Conservation (phyloP, 2,113 vertebrate species). For the Notiomystis cincta region DNA sequence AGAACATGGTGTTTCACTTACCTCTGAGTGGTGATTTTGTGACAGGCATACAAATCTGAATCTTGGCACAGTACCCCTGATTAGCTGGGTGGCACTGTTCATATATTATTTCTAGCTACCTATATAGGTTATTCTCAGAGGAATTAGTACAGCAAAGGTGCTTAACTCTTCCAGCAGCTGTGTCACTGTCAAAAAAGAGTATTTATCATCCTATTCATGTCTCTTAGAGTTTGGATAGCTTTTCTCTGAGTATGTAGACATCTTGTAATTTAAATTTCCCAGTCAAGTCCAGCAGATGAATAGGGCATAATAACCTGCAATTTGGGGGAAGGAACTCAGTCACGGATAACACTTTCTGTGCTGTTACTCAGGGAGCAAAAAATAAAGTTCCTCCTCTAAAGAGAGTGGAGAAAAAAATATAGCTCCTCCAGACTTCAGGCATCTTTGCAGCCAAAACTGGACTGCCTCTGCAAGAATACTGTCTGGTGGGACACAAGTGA, state of each 20-base stretch:
- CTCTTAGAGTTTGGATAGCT: not conserved
- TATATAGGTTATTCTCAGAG: not conserved
- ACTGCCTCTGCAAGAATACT: not conserved
- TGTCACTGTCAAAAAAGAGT: not conserved
- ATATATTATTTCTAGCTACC: not conserved
- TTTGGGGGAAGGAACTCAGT: not conserved
- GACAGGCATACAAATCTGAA: not conserved
- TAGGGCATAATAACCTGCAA: not conserved
- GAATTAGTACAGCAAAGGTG: not conserved
- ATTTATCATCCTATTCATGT: not conserved
- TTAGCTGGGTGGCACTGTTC: not conserved
- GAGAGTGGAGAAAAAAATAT: not conserved
- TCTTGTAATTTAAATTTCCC: constrained; percentile 22
- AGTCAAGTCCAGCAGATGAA: not conserved
- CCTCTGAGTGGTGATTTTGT: not conserved
- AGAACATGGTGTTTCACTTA: not conserved
- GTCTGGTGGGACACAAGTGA: not conserved
- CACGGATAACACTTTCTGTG: not conserved
- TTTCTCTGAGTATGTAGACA: not conserved
- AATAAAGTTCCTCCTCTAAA: constrained; percentile 17
- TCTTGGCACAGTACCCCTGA: not conserved
- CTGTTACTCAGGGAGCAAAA: not conserved
- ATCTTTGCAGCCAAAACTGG: not conserved
- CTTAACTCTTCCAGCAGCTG: not conserved
- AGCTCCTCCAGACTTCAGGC: not conserved